Base-by-base conservation (phyloP, 2,888 invertebrate genomes). In the Hybos culiciformis region DNA sequence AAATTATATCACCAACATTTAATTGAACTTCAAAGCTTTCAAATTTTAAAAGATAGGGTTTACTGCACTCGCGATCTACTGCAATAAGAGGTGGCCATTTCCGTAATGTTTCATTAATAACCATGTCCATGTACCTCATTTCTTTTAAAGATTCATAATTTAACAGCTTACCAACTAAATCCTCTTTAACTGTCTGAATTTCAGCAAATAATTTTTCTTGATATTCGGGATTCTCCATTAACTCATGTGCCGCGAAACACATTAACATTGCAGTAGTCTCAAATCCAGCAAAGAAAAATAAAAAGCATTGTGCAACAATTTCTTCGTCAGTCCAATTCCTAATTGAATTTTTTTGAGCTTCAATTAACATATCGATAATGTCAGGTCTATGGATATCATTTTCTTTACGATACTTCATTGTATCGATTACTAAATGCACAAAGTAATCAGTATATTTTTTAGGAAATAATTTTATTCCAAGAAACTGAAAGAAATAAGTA, bases 61-160 rank as follows among this genome's bases (percentile, higher is more conserved):
- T 73, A 5, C 59, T 61, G 51, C 76, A 77, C 5, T 65, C 46
- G 9, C 77, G 65, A 50, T 75, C 75, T 14, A 65, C 41, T 0
- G 56, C 61, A 1, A 64, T 37, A 1, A 56, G 67, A 1, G 71
- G 62, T 0, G 75, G 70, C 74, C 74, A 77, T 46, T 62, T 57
- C 14, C 74, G 58, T 4, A 74, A 56, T 0, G 65, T 49, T 52
- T 75, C 74, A 54, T 72, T 72, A 0, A 77, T 55, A 1, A 66
- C 60, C 54, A 64, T 63, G 49, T 78, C 78, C 65, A 78, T 54
- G 46, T 78, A 78, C 36, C 68, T 68, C 74, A 78, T 72, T 32
- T 63, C 66, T 51, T 72, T 68, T 1, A 78, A 58, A 1, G 67
- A 65, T 29, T 71, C 73, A 48, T 74, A 78, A 37, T 70, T 69